Conservation (phyloP, 2,113 vertebrate species). For the Boleophthalmus pectinirostris region DNA sequence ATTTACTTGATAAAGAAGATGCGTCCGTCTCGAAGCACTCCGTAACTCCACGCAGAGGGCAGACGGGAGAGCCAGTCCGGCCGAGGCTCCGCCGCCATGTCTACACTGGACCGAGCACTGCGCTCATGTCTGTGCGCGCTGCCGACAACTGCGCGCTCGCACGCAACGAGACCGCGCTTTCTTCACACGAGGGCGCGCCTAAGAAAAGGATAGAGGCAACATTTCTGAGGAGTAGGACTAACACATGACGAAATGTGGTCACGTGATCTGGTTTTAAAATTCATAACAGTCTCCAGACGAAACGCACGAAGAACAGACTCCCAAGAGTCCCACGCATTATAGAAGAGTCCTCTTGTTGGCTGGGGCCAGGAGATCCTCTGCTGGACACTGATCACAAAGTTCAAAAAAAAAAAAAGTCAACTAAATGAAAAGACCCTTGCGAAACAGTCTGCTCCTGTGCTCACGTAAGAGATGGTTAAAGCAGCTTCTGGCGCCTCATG, state of each 20-base stretch:
- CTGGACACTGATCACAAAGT: neutral
- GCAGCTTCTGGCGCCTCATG: too few relatives aligned
- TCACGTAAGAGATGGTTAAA: too few relatives aligned
- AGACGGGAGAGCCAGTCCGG: conserved; percentile 86
- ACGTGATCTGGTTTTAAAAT: neutral
- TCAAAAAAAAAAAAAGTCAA: too few relatives aligned
- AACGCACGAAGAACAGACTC: neutral
- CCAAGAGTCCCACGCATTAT: too few relatives aligned
- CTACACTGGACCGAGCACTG: conserved; percentile 45
- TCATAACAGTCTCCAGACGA: neutral
- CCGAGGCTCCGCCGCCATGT: conserved; percentile 89
- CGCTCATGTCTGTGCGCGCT: conserved; percentile 58
- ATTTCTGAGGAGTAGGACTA: neutral
- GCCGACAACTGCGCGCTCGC: conserved; percentile 49
- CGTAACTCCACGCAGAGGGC: conserved; percentile 85
- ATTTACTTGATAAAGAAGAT: conserved; percentile 91
- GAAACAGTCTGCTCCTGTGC: too few relatives aligned
- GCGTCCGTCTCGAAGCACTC: conserved; percentile 85
- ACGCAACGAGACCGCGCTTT: conserved; percentile 19
- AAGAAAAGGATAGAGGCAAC: neutral
- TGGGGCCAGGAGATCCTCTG: neutral
- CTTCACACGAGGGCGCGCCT: neutral
- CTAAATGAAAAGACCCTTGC: too few relatives aligned
- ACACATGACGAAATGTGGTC: neutral
- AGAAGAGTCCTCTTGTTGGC: too few relatives aligned